Evolutionary conservation across 92 coral and sea anemone genomes (phyloP).

Genomic region (Pocillopora meandrina): DNA sequence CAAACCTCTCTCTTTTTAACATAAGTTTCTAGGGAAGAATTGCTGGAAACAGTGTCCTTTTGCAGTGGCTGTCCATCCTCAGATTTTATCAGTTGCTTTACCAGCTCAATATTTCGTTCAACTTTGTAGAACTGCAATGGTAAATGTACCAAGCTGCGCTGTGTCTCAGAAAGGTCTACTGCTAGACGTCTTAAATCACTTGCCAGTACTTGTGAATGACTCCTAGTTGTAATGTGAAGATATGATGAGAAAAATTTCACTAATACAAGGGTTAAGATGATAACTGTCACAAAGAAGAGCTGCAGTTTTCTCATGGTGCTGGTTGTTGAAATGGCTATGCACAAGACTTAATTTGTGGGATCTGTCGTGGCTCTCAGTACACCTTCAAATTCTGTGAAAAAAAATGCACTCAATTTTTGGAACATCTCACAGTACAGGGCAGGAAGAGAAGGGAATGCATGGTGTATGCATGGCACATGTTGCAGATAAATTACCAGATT

Average conservation of each 20-base stretch:
- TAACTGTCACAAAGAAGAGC: no score
- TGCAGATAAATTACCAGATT: no score
- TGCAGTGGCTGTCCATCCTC: constrained; percentile 30
- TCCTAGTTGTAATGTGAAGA: background rate
- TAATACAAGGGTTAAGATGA: no score
- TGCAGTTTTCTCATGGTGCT: no score
- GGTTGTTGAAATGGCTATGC: no score
- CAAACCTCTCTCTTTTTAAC: constrained; percentile 70
- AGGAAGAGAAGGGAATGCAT: no score
- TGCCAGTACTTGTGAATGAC: constrained; percentile 40
- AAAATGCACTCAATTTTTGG: no score
- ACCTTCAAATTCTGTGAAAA: no score
- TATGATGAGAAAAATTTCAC: constrained; percentile 45
- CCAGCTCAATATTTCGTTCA: constrained; percentile 51
- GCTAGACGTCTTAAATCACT: constrained; percentile 51
- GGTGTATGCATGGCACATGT: no score
- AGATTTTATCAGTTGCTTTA: constrained; percentile 47
- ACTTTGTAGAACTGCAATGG: constrained; percentile 54
- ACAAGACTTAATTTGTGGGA: no score
- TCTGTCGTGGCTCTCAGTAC: no score
- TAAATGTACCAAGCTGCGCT: constrained; percentile 39
- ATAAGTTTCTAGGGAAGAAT: background rate
- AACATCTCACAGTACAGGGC: no score
- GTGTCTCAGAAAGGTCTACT: constrained; percentile 61
- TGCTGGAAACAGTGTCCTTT: background rate